phyloP scores from a whole-genome alignment of 2,888 invertebrate genomes.

The Cryptocheilus praepositus region DNA sequence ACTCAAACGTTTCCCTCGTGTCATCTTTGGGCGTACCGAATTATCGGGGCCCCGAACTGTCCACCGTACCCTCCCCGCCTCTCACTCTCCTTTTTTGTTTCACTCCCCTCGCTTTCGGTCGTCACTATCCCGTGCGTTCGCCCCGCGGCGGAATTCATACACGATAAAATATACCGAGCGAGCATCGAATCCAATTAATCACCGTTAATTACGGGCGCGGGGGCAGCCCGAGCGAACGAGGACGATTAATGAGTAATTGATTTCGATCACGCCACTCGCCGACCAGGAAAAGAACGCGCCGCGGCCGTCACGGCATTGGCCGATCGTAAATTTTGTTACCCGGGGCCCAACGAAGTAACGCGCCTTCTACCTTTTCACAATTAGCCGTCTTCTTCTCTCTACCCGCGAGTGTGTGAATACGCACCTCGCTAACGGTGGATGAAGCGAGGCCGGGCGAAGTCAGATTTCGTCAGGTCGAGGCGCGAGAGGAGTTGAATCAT shows the following conservation, averaged over 20 bases:
- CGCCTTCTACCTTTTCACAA: too few relatives aligned
- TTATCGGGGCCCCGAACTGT: slow-evolving; percentile 20
- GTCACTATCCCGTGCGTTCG: not conserved
- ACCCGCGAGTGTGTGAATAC: not conserved
- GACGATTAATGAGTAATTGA: slow-evolving; percentile 71
- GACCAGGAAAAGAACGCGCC: slow-evolving; percentile 48
- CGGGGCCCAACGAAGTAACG: too few relatives aligned
- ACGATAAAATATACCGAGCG: slow-evolving; percentile 57
- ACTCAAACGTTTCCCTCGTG: slow-evolving; percentile 52
- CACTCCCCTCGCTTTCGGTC: slow-evolving; percentile 22
- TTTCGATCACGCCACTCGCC: slow-evolving; percentile 69
- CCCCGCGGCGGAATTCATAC: slow-evolving; percentile 59
- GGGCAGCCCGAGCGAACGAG: slow-evolving; percentile 55
- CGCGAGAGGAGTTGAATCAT: too few relatives aligned
- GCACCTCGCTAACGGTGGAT: not conserved
- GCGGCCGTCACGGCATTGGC: slow-evolving; percentile 13
- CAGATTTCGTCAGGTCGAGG: too few relatives aligned
- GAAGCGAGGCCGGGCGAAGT: too few relatives aligned
- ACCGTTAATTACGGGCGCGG: slow-evolving; percentile 69
- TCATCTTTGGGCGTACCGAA: slow-evolving; percentile 28
- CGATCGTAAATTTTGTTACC: slow-evolving; percentile 41
- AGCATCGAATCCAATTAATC: slow-evolving; percentile 67
- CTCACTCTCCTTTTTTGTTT: slow-evolving; percentile 23
- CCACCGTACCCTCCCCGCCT: slow-evolving; percentile 3
- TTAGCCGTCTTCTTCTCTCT: not conserved